A percentile compares a stretch with the other conserved stretches of the same genome.
Evolutionary conservation across 2,888 invertebrate genomes (phyloP).

Genomic region (Eudasyphora cyanicolor): DNA sequence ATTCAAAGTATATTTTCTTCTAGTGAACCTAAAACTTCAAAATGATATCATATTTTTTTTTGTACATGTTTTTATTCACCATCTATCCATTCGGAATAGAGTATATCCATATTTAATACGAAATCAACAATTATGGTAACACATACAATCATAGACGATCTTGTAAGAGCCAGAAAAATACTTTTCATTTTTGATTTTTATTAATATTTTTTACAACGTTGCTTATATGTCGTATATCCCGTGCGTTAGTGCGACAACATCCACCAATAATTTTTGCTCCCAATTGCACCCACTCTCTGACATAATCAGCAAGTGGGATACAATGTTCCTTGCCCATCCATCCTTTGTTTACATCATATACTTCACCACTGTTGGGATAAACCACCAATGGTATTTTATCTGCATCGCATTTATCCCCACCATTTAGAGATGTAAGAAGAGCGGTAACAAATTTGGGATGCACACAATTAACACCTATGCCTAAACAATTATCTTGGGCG

Average conservation of each 20-base stretch:
- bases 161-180: no score
- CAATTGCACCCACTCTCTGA: conserved; percentile 89
- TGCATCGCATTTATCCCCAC: conserved; percentile 77
- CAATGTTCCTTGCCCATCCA: conserved; percentile 88
- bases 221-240: conserved; percentile 88
- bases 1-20: no score
- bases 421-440: conserved; percentile 83
- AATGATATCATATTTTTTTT: no score
- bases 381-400: conserved; percentile 88
- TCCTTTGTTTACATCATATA: conserved; percentile 73
- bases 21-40: no score
- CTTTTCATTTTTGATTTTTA: conserved; percentile 61
- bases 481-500: conserved; percentile 84
- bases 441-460: conserved; percentile 84
- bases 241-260: conserved; percentile 93
- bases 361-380: conserved; percentile 93
- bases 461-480: conserved; percentile 94
- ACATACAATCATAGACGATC: no score
- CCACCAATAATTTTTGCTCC: conserved; percentile 94
- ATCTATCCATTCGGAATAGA: no score
- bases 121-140: no score
- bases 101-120: no score
- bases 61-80: no score
- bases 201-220: conserved; percentile 76
- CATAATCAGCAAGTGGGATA: conserved; percentile 86